phyloP scores from a whole-genome alignment of 2,888 invertebrate genomes.

The Ormyrus labotus region DNA sequence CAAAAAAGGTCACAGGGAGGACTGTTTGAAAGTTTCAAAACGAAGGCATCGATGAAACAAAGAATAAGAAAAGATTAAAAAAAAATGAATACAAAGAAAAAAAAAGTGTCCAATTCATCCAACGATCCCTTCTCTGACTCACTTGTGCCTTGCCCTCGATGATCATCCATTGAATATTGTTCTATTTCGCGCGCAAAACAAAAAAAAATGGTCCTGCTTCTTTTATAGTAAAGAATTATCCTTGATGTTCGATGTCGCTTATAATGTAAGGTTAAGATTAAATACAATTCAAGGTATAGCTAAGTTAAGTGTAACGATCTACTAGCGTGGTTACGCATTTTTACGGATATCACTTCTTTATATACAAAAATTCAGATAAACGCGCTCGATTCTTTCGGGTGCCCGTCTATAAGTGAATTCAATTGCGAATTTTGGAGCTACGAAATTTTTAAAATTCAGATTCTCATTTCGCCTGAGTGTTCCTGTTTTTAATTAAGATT shows the following conservation, averaged over 20 bases:
- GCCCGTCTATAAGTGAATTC: neutral
- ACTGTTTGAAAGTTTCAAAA: constrained; percentile 37
- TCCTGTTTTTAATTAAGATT: neutral
- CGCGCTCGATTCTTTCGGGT: neutral
- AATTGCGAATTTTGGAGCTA: neutral
- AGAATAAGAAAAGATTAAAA: constrained; percentile 10
- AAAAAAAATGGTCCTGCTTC: constrained; percentile 38
- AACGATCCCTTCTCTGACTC: constrained; percentile 64
- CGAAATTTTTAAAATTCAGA: neutral
- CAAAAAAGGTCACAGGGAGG: constrained; percentile 30
- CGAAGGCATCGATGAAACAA: constrained; percentile 41
- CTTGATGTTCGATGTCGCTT: constrained; percentile 71
- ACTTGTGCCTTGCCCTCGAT: constrained; percentile 72
- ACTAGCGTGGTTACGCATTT: constrained; percentile 11
- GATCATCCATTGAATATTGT: constrained; percentile 62
- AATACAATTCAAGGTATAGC: constrained; percentile 25
- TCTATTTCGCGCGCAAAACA: constrained; percentile 25
- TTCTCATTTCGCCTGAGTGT: neutral
- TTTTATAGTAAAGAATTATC: constrained; percentile 61
- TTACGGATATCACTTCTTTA: neutral
- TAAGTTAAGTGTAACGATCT: constrained; percentile 24
- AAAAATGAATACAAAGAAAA: constrained; percentile 29
- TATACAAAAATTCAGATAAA: neutral
- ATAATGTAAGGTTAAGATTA: constrained; percentile 56
- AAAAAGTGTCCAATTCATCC: constrained; percentile 39